phyloP scores from a whole-genome alignment of 2,888 invertebrate genomes.

The Leptopilina syphax region DNA sequence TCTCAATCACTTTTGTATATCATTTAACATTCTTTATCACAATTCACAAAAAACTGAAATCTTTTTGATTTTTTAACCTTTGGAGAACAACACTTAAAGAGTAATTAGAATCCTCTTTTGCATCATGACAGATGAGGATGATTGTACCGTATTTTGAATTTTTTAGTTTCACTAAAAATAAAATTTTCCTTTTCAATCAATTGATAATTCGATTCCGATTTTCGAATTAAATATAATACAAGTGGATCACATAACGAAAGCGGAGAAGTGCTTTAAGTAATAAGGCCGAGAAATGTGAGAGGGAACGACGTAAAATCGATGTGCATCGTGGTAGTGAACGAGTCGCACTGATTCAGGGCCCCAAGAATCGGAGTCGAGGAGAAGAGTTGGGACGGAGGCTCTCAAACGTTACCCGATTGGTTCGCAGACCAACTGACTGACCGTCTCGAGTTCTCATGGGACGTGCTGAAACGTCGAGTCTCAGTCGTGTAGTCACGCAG shows the following conservation, averaged over 20 bases:
- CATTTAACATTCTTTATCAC: background rate
- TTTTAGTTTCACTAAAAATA: too few species aligned
- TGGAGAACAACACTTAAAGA: too few species aligned
- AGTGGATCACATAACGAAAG: background rate
- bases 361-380: constrained; percentile 18
- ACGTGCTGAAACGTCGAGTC: constrained; percentile 11
- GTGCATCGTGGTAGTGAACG: background rate
- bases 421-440: constrained; percentile 30
- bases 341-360: constrained; percentile 38
- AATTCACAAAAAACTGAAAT: background rate
- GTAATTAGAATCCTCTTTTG: too few species aligned
- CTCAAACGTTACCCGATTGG: constrained; percentile 19
- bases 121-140: too few species aligned
- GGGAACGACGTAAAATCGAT: background rate
- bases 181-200: too few species aligned
- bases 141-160: too few species aligned
- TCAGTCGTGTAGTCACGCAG: constrained; percentile 19
- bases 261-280: background rate
- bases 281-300: constrained; percentile 5
- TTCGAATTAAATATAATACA: background rate
- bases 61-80: too few species aligned
- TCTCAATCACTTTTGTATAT: background rate
- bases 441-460: constrained; percentile 29
- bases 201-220: background rate
- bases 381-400: constrained; percentile 33